Conservation (phyloP, 2,113 vertebrate genomes). For the Apus apus region DNA sequence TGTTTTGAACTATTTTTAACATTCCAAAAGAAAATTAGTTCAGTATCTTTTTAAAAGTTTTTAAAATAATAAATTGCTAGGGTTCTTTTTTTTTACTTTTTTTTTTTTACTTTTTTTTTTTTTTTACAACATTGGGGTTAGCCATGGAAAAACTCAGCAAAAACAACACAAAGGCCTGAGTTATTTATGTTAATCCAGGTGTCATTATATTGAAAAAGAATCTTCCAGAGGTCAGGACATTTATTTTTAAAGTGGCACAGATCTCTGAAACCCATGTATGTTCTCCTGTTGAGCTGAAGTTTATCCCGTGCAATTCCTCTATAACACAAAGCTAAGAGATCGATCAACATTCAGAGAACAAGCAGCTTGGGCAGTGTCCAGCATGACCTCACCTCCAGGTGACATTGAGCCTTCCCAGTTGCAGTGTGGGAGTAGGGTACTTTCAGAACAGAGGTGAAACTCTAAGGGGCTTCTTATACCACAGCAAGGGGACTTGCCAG, state of each 20-base stretch:
- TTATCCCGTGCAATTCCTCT: not conserved
- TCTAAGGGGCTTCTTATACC: not conserved
- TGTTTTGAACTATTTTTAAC: not conserved
- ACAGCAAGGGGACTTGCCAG: not conserved
- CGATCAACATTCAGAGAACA: accelerated
- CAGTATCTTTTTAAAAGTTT: not conserved
- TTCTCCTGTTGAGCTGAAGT: not conserved
- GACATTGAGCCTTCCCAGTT: not conserved
- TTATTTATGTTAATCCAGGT: not conserved
- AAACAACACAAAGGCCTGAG: not conserved
- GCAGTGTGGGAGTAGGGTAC: not conserved
- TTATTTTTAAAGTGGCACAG: not conserved
- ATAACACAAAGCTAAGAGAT: not conserved
- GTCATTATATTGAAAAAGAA: not conserved
- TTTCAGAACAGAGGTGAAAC: not conserved
- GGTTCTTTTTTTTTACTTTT: not conserved
- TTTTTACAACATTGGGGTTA: not conserved
- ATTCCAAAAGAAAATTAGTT: not conserved
- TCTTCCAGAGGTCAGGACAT: not conserved
- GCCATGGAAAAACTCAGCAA: not conserved
- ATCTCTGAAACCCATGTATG: not conserved
- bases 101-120: not conserved
- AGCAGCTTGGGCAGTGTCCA: not conserved
- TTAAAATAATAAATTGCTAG: not conserved
- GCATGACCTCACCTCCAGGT: not conserved